Evolutionary conservation across 2,113 vertebrate species (phyloP).

Genomic region (Isichthys henryi): DNA sequence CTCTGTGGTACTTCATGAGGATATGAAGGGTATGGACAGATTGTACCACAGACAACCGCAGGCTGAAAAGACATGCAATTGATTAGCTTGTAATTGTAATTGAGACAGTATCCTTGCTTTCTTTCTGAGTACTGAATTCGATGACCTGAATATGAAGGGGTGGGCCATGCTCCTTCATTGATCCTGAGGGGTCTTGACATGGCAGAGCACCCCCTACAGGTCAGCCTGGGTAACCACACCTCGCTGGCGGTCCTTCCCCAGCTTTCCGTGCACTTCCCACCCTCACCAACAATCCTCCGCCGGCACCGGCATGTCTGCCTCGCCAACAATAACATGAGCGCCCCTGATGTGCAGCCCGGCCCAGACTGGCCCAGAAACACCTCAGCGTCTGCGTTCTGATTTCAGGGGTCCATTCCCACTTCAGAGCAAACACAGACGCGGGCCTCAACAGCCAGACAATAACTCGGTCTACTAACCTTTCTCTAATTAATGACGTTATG

Average conservation of each 20-base stretch:
- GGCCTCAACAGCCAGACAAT: not conserved
- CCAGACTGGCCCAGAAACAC: not conserved
- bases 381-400: not conserved
- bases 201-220: not conserved
- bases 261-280: constrained; percentile 28
- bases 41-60: not conserved
- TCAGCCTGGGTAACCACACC: constrained; percentile 20
- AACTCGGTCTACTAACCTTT: not conserved
- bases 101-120: not conserved
- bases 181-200: not conserved
- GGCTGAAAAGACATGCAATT: not conserved
- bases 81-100: not conserved
- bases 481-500: not conserved
- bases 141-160: not conserved
- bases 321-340: constrained; percentile 48
- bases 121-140: not conserved
- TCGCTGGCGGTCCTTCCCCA: constrained; percentile 37
- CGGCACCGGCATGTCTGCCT: constrained; percentile 8
- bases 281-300: constrained; percentile 16
- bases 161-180: not conserved
- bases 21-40: not conserved
- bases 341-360: not conserved
- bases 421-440: constrained; percentile 10
- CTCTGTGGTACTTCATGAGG: not conserved
- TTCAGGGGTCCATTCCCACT: not conserved